Conservation (phyloP, 2,797 vertebrate species). For the Scomberomorus guttatus region DNA sequence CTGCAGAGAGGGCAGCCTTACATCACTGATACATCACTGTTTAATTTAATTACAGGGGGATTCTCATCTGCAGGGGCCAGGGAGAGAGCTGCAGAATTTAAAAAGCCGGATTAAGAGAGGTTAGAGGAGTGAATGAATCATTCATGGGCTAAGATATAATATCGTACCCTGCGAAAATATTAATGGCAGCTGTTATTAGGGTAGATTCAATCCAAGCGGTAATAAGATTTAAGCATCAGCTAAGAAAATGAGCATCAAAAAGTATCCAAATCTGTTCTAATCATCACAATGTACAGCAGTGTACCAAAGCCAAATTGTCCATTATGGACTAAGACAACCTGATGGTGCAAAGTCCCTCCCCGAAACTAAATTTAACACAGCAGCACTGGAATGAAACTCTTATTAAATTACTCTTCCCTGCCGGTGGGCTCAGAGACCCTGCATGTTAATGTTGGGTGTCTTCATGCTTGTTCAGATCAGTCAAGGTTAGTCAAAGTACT, state of each 20-base stretch:
- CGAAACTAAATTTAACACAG: slow-evolving; percentile 60
- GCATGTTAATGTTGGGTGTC: slow-evolving; percentile 15
- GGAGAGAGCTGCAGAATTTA: slow-evolving; percentile 22
- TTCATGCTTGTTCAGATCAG: slow-evolving; percentile 16
- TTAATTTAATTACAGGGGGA: slow-evolving; percentile 46
- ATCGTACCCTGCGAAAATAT: slow-evolving; percentile 32
- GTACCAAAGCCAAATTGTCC: slow-evolving; percentile 35
- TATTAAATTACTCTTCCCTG: slow-evolving; percentile 25
- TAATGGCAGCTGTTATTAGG: slow-evolving; percentile 33
- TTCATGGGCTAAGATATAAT: slow-evolving; percentile 33
- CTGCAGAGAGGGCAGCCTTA: slow-evolving; percentile 26
- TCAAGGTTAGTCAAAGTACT: too few species aligned
- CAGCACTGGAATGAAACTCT: slow-evolving; percentile 60
- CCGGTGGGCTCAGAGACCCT: slow-evolving; percentile 11
- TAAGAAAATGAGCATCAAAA: not conserved
- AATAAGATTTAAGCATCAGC: not conserved
- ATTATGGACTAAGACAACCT: slow-evolving; percentile 40
- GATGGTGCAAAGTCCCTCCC: slow-evolving; percentile 46
- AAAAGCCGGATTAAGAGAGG: slow-evolving; percentile 43
- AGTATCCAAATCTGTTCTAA: slow-evolving; percentile 4
- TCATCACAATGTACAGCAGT: slow-evolving; percentile 28
- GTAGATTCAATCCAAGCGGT: slow-evolving; percentile 2
- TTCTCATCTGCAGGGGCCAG: slow-evolving; percentile 10
- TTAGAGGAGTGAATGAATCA: slow-evolving; percentile 45
- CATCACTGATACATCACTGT: slow-evolving; percentile 41